A percentile compares a stretch with the other conserved stretches of the same genome.
phyloP scores from a whole-genome alignment of 2,888 invertebrate genomes.

The Drosophila atripex region DNA sequence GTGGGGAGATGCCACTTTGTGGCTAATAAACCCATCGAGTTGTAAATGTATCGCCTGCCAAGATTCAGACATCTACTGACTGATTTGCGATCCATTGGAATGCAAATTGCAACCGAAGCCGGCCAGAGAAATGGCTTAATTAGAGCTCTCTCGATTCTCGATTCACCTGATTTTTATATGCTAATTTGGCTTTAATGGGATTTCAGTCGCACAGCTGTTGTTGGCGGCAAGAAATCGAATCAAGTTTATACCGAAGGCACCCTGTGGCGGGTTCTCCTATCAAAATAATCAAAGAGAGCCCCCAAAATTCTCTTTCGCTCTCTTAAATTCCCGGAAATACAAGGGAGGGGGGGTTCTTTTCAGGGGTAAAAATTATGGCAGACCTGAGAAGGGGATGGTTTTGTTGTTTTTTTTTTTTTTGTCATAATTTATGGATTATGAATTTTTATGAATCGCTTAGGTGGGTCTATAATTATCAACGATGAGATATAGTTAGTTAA shows the following conservation, averaged over 20 bases:
- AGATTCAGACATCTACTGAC: constrained; percentile 33
- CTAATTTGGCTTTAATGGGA: constrained; percentile 20
- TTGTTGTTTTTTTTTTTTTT: not conserved
- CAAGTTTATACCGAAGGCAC: constrained; percentile 7
- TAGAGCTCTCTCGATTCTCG: constrained; percentile 22
- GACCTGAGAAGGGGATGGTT: constrained; percentile 9
- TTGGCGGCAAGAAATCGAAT: not conserved
- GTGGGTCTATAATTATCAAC: not conserved
- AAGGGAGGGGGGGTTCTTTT: not conserved
- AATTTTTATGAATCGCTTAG: constrained; percentile 1
- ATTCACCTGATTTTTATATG: constrained; percentile 31
- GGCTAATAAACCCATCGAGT: constrained; percentile 73
- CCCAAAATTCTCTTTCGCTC: constrained; percentile 25
- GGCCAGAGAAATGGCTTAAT: constrained; percentile 42
- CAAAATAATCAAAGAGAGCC: not conserved
- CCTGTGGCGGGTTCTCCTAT: constrained; percentile 11
- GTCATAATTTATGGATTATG: not conserved
- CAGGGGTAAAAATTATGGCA: constrained; percentile 20
- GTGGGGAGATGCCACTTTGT: constrained; percentile 24
- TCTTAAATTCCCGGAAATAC: constrained; percentile 19
- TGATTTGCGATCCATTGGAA: constrained; percentile 33
- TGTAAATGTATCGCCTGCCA: constrained; percentile 54
- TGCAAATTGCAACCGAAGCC: constrained; percentile 40
- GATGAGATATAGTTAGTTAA: not conserved
- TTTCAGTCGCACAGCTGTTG: not conserved